Evolutionary conservation across 2,797 vertebrate genomes (phyloP), one percentile per base, ranked within the genome.

Genomic region (Microchirus variegatus): DNA sequence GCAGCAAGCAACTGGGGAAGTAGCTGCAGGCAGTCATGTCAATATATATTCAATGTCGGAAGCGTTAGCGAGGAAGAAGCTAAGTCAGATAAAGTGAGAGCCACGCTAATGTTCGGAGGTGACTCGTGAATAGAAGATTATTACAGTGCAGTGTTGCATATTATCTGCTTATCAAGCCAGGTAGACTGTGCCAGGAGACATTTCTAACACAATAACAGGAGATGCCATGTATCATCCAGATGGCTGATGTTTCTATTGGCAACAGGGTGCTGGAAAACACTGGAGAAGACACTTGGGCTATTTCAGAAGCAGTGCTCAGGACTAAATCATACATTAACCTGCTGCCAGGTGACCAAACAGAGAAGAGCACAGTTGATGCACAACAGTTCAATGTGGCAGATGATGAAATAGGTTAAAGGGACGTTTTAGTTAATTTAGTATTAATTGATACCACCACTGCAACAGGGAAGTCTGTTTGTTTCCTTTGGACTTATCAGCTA

Each of bases 21-120:
- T 60, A 43, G 18, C 66, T 62, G 31, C 16, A 22, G 18, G 51
- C n/a, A 41, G 26, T 62, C 47, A 22, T 44, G 51, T 52, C 54
- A 55, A 13, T 22, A 70, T 54, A 31, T 58, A 14, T 52, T 73
- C 60, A 67, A 38, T 60, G 63, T 71, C 47, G 57, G 38, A 67
- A 55, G 26, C 13, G 10, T 63, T 41, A 50, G 53, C 45, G 42
- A 36, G 51, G 22, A 19, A 18, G 53, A 36, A 57, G 44, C 31
- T 11, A 43, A 61, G 19, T 40, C 41, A 54, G 50, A 66, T 71
- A 53, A 59, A 45, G 40, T 41, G 35, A 52, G 35, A 45, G 13
- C 9, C 14, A 38, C 19, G 16, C 36, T 51, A 15, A 55, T 67
- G n/a, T 70, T 57, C 46, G 41, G 19, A 68, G 44, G 36, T 52